Evolutionary conservation across 2,113 vertebrate species (phyloP).

Genomic region (Sula dactylatra): DNA sequence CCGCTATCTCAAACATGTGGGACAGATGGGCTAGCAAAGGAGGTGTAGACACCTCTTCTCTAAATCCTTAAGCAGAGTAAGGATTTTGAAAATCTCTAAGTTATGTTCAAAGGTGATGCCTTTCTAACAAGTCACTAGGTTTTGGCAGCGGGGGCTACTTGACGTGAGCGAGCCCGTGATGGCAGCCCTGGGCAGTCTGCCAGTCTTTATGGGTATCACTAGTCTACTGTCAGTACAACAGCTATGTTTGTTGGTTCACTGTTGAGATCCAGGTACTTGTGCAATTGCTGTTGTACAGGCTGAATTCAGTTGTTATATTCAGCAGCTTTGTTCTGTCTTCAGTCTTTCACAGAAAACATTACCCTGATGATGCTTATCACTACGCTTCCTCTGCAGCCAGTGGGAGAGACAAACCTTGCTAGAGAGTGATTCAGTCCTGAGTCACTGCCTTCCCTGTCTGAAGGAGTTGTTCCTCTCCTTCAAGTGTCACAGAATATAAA

Average conservation of each 20-base stretch:
- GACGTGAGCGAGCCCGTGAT: accelerated
- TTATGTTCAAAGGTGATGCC: background rate
- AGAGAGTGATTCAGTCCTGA: background rate
- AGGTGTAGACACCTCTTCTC: background rate
- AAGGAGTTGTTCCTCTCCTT: background rate
- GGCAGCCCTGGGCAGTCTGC: background rate
- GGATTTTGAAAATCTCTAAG: background rate
- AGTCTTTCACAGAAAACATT: background rate
- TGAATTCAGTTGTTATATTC: background rate
- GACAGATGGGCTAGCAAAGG: background rate
- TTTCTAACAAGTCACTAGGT: background rate
- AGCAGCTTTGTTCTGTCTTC: background rate
- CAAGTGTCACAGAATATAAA: background rate
- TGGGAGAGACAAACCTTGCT: background rate
- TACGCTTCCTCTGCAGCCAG: background rate
- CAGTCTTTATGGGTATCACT: accelerated
- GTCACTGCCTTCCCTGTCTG: background rate
- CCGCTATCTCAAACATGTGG: background rate
- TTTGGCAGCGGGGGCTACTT: background rate
- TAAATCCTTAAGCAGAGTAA: background rate
- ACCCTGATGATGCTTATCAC: background rate
- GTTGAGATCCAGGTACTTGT: background rate
- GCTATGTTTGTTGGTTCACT: background rate
- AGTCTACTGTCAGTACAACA: no score
- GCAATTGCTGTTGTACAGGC: background rate